phyloP scores from a whole-genome alignment of 2,113 vertebrate genomes.

The Erinaceus europaeus region DNA sequence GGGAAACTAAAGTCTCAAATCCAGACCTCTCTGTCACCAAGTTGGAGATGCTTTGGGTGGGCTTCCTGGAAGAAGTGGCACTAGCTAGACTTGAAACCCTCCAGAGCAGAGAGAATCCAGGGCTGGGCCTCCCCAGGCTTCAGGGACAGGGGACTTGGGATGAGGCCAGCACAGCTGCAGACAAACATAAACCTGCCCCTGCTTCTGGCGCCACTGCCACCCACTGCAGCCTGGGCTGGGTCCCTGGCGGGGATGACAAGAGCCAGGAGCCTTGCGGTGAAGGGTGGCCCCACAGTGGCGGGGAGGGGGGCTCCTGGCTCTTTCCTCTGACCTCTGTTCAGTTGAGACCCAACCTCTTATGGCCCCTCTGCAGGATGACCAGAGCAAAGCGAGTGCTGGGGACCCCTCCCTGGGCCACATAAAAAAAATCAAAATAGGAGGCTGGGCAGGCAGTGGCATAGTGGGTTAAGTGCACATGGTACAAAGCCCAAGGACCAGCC shows the following conservation, averaged over 20 bases:
- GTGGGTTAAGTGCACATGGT: no score
- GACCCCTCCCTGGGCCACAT: no score
- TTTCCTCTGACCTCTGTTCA: neutral
- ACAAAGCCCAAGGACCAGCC: no score
- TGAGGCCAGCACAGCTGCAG: neutral
- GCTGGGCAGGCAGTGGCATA: no score
- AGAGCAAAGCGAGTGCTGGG: no score
- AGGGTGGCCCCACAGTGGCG: neutral
- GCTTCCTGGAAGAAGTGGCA: neutral
- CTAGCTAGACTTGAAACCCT: neutral
- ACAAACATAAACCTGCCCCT: neutral
- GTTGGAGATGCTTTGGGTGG: neutral
- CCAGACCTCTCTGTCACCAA: neutral
- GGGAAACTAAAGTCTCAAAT: neutral
- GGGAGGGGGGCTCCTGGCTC: neutral
- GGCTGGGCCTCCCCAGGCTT: neutral
- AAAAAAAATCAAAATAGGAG: no score
- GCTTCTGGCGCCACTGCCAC: slow-evolving; percentile 18
- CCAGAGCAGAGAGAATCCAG: neutral
- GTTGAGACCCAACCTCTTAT: no score
- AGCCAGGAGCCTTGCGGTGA: slow-evolving; percentile 9
- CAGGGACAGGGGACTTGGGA: neutral
- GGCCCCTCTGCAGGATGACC: no score
- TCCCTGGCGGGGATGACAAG: neutral
- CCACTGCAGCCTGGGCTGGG: neutral